Conservation (phyloP, 2,113 vertebrate species). For the Symphodus melops region DNA sequence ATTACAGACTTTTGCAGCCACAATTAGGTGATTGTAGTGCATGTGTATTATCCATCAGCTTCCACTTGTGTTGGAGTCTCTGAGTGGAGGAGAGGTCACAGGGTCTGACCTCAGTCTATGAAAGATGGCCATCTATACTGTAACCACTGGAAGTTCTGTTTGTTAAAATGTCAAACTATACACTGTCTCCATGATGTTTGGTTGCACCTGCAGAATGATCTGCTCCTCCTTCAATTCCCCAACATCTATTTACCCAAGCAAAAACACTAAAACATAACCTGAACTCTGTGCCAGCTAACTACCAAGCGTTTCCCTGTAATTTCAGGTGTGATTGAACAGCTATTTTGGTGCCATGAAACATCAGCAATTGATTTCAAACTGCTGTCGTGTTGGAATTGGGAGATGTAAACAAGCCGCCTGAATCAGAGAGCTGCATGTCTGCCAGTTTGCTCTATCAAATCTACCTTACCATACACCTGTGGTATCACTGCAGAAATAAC, state of each 20-base stretch:
- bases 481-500: not conserved
- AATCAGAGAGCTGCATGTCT: not conserved
- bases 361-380: not conserved
- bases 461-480: not conserved
- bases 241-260: not conserved
- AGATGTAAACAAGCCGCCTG: not conserved
- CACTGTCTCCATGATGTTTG: not conserved
- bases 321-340: slow-evolving; percentile 16
- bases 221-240: not conserved
- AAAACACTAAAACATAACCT: not conserved
- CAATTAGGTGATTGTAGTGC: not conserved
- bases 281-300: not conserved
- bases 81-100: not conserved
- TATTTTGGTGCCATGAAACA: not conserved
- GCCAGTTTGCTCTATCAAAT: not conserved
- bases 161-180: no score
- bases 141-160: no score
- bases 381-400: not conserved
- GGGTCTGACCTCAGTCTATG: slow-evolving; percentile 35
- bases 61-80: slow-evolving; percentile 25
- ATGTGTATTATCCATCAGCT: slow-evolving; percentile 29
- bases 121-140: no score
- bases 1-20: slow-evolving; percentile 22
- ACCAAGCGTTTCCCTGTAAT: not conserved
- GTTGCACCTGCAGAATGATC: not conserved